Base-by-base conservation (phyloP, 2,888 invertebrate genomes). In the Cephus runcator region DNA sequence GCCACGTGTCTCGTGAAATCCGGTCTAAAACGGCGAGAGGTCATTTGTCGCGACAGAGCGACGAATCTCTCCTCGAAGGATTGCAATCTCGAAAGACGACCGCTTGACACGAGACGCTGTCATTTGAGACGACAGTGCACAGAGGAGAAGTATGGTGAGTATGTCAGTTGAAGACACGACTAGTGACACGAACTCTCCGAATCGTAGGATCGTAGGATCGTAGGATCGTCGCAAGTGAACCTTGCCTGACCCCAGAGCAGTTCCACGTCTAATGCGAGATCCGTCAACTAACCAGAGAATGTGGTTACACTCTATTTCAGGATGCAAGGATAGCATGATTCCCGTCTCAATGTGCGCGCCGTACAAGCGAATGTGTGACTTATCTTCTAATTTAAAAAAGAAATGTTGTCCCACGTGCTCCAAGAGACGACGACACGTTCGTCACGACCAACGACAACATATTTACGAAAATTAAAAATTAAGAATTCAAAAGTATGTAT, bases 381-480 rank as follows among this genome's bases (percentile, higher is more conserved):
- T 85, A 74, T 89, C 90, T 31, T 82, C 85, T 79, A 83, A 87
- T 75, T 87, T 90, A 40, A 85, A 87, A 36, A 87, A 88, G 77
- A 88, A 89, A 81, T 90, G 90, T 83, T 90, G 90, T 80, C 87
- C 87, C 78, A 89, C 89, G 56, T 90, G 90, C 78, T 86, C 81
- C 76, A 90, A 88, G 76, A 86, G 84, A 81, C 85, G 89, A 80
- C 85, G 87, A 75, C 87, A 86, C 77, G 80, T 83, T 40, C 86
- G 82, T 36, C 81, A 83, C 11, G 81, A 81, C 30, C 81, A 76
- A 71, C 78, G 76, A 71, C 78, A 81, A 31, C 80, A 83, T 36
- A 69, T 80, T 71, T 36, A 79, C 15, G 75, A 77, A 40, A 75
- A 80, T 76, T 82, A 81, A 69, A 40, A 15, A 36, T 36, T 36